Evolutionary conservation across 2,888 invertebrate genomes (phyloP).

Genomic region (Deilephila elpenor): DNA sequence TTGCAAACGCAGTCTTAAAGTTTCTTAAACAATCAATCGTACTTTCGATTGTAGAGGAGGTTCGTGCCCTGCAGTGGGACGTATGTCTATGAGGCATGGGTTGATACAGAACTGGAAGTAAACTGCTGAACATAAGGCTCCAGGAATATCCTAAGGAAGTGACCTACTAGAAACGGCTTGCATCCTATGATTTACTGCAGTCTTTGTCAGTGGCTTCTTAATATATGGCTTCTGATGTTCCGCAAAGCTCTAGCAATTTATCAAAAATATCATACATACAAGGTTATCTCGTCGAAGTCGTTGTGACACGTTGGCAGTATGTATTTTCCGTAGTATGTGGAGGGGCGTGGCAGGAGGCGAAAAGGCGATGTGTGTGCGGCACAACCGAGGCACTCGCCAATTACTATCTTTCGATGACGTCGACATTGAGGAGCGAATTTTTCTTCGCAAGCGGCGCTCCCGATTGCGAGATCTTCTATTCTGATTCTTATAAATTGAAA

Average conservation of each 20-base stretch:
- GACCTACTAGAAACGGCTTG: no score
- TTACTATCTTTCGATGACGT: conserved; percentile 36
- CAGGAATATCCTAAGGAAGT: no score
- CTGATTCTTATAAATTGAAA: conserved; percentile 10
- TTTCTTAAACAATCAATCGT: no score
- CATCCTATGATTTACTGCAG: no score
- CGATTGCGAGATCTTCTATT: conserved; percentile 4
- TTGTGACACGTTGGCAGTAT: conserved; percentile 26
- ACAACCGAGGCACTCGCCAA: conserved; percentile 52
- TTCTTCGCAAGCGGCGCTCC: conserved; percentile 3
- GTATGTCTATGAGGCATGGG: no score
- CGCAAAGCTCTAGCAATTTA: neutral
- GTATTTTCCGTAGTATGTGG: conserved; percentile 26
- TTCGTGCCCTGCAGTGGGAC: no score
- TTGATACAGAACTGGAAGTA: no score
- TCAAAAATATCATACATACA: neutral
- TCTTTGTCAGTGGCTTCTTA: no score
- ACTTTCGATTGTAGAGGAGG: no score
- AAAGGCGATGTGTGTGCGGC: conserved; percentile 48
- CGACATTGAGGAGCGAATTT: neutral
- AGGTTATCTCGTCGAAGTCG: neutral
- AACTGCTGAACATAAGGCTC: no score
- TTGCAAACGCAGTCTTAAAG: no score
- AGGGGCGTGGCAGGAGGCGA: conserved; percentile 30
- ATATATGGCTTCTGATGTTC: neutral